Conservation (phyloP, 2,113 vertebrate genomes). For the Anguilla japonica region DNA sequence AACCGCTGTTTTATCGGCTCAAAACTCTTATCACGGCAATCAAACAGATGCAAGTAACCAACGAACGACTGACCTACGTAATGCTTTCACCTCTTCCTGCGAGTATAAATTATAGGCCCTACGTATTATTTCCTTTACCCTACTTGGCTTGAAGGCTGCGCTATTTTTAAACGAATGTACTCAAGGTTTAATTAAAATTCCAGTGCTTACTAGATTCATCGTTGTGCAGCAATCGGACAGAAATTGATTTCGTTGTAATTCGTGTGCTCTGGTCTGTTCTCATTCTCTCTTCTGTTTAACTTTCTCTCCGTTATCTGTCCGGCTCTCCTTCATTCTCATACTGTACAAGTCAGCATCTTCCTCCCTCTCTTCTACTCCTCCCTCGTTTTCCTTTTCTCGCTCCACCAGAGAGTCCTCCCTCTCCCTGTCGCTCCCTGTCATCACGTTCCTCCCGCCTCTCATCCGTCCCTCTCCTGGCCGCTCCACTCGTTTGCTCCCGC, state of each 20-base stretch:
- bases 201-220: neutral
- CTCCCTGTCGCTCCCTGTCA: neutral
- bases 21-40: neutral
- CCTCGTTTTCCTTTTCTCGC: neutral
- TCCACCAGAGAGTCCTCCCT: neutral
- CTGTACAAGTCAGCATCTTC: neutral
- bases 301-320: neutral
- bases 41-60: neutral
- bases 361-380: neutral
- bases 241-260: too few relatives aligned
- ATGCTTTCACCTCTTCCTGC: neutral
- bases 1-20: neutral
- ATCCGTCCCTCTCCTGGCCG: neutral
- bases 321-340: neutral
- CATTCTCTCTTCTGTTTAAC: neutral
- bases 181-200: neutral
- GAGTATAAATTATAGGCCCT: neutral
- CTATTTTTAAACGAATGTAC: neutral
- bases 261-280: neutral
- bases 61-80: neutral
- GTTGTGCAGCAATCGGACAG: too few relatives aligned
- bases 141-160: neutral
- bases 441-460: neutral
- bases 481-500: conserved; percentile 50
- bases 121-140: neutral